Conservation (phyloP, 2,113 vertebrate species). For the Chamaea fasciata region DNA sequence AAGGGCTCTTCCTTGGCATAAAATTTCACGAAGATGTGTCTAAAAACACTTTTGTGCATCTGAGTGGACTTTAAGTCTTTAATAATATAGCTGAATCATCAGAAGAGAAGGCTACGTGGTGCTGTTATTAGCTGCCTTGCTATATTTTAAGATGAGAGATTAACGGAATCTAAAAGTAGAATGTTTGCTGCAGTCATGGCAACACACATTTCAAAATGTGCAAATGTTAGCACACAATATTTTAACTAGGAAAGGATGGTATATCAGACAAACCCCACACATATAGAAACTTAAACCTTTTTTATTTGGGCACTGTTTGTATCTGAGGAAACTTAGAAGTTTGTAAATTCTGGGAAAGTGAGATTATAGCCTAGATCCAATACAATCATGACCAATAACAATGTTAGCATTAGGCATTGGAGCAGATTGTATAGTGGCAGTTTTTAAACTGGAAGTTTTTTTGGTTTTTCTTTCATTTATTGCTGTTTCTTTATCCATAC, state of each 20-base stretch:
- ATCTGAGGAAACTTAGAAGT: background rate
- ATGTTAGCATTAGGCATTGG: background rate
- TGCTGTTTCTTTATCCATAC: background rate
- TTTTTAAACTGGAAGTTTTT: background rate
- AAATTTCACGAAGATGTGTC: background rate
- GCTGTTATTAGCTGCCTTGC: background rate
- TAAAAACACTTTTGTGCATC: background rate
- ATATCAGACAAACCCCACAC: background rate
- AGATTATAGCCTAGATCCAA: background rate
- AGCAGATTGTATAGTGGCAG: background rate
- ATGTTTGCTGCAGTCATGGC: constrained; percentile 24
- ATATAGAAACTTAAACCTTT: background rate
- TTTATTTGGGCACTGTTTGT: background rate
- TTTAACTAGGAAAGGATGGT: background rate
- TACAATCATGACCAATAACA: background rate
- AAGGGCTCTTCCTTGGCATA: background rate
- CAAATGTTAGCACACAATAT: background rate
- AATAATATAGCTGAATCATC: constrained; percentile 25
- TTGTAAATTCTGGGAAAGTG: background rate
- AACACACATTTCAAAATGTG: constrained; percentile 13
- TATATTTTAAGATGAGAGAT: constrained; percentile 44
- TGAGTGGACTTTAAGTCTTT: background rate
- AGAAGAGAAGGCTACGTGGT: constrained; percentile 12
- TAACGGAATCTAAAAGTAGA: constrained; percentile 56
- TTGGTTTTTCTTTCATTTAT: background rate